Percentiles rank a stretch among this genome's conserved stretches.
Evolutionary conservation across 2,888 invertebrate species (phyloP).

Genomic region (Tupiocoris notatus): DNA sequence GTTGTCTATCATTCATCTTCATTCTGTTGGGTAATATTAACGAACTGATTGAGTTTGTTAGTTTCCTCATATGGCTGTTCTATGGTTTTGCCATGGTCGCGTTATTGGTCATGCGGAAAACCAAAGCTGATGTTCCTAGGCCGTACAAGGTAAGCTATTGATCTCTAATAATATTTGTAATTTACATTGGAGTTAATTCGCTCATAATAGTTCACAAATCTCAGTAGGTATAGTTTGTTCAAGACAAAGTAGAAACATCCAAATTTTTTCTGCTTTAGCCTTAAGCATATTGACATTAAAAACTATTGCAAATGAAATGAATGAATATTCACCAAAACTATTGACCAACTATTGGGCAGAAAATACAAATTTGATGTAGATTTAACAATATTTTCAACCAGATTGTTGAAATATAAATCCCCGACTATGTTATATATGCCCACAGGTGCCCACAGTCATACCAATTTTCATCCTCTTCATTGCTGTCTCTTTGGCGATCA

Average conservation of each 20-base stretch:
- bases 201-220: no score
- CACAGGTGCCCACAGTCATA: slow-evolving; percentile 66
- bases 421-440: no score
- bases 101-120: slow-evolving; percentile 69
- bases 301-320: no score
- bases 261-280: not conserved
- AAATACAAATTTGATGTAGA: no score
- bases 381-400: no score
- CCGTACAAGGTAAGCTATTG: slow-evolving; percentile 63
- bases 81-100: slow-evolving; percentile 81
- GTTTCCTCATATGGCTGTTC: slow-evolving; percentile 84
- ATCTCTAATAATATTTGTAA: no score
- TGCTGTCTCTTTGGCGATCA: slow-evolving; percentile 69
- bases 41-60: slow-evolving; percentile 78
- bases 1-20: slow-evolving; percentile 67
- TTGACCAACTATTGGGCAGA: no score
- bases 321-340: no score
- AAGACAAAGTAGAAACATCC: not conserved
- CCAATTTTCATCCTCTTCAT: slow-evolving; percentile 70
- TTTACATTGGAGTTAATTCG: no score
- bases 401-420: no score
- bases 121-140: slow-evolving; percentile 65
- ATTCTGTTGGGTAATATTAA: slow-evolving; percentile 72
- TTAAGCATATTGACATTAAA: no score
- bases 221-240: no score